Evolutionary conservation across 2,113 vertebrate genomes (phyloP), one percentile per base, ranked within the genome.

Genomic region (Fulica atra): DNA sequence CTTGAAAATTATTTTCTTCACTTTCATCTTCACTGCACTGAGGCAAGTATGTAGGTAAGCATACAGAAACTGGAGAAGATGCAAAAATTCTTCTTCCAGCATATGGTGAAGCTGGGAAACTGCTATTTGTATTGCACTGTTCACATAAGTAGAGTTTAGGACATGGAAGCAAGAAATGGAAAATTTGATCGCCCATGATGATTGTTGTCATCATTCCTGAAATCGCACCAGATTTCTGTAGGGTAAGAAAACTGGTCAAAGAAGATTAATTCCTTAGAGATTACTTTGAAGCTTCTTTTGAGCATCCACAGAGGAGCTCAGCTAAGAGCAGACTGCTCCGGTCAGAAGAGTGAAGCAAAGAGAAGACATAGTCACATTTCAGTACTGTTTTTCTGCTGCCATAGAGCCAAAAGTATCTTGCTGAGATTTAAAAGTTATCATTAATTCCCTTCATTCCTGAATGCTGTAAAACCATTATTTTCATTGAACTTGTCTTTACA

Each of bases 111-210:
- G 8, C 10, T 50, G 9, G 13, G 16, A 89, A 91, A 71, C 4
- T 65, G 23, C 11, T 86, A 10, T 73, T 81, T 68, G 5, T 60
- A 36, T 36, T 29, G 5, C 19, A 50, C 2, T 53, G 4, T 35
- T 87, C 56, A 50, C 7, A 29, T 28, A 74, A 5, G 2, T 59
- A 77, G 36, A n/a, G 4, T 28, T 84, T 61, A 44, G 74, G 35
- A 84, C 8, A 18, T 1, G 2, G 9, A 74, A 84, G 16, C 1
- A 60, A 86, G 21, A 76, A 72, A 33, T 0, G 4, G 9, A 36
- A 88, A 93, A 88, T 10, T 3, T 23, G 18, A 65, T 65, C 3
- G 36, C 24, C 11, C 0, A 0, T 57, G 63, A 26, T 36, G 14
- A 14, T 26, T 76, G 16, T 18, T 83, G 68, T 20, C 50, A 38